These are phyloP conservation scores for Cynopterus brachyotis DNA, from an alignment of 2,113 vertebrate species.

Conservation along the genomic window DNA sequence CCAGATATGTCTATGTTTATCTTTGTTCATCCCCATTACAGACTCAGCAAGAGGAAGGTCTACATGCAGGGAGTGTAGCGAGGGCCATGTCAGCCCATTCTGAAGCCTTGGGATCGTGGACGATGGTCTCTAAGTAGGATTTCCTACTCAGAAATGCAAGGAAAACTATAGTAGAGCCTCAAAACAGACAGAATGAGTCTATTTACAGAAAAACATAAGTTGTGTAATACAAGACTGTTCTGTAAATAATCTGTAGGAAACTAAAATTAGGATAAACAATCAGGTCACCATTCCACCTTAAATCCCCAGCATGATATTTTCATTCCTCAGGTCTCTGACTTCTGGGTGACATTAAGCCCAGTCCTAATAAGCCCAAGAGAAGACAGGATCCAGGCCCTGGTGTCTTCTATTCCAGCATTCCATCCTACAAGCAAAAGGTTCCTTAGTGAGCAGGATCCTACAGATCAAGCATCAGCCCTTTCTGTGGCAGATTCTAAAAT, in stretches of 20 bases:
- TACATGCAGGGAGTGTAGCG: fast-evolving
- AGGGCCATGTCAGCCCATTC: neutral
- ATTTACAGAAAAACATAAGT: neutral
- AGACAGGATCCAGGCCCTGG: neutral
- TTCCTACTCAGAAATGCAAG: neutral
- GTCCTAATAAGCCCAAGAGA: neutral
- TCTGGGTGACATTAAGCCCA: neutral
- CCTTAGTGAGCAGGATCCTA: neutral
- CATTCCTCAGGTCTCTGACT: neutral
- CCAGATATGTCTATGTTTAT: neutral
- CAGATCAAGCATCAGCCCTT: neutral
- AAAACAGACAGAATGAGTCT: neutral
- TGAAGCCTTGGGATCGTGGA: neutral
- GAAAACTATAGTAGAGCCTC: neutral
- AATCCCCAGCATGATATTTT: neutral
- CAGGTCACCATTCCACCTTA: neutral
- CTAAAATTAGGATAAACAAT: neutral
- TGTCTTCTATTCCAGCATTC: neutral
- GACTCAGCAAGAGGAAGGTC: neutral
- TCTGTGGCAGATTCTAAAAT: neutral
- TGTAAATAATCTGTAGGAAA: constrained; percentile 19
- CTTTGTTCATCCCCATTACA: neutral
- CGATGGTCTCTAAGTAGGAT: neutral
- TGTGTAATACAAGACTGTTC: neutral
- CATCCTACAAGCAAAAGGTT: neutral